Conservation (phyloP, 2,888 invertebrate species). For the Nezara viridula region DNA sequence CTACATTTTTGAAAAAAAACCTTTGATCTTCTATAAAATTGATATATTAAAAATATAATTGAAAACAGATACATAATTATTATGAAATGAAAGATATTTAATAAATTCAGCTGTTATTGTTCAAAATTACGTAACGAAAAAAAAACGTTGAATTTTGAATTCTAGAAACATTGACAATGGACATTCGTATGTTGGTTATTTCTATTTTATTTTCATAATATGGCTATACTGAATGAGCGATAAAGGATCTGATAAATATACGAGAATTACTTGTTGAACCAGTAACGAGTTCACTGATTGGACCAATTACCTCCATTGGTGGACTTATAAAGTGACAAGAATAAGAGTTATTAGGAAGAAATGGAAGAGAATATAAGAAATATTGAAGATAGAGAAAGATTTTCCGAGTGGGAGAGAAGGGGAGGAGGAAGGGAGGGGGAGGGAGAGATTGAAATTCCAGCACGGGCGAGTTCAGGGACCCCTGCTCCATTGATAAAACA, state of each 20-base stretch:
- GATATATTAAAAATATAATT: no score
- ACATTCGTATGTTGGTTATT: no score
- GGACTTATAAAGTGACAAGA: not conserved
- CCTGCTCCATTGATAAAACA: constrained; percentile 56
- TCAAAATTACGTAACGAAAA: no score
- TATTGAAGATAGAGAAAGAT: constrained; percentile 33
- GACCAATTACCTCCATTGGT: not conserved
- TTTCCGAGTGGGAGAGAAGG: constrained; percentile 28
- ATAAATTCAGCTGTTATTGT: no score
- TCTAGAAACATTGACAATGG: no score
- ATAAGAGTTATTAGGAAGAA: not conserved
- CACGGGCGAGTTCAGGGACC: constrained; percentile 38
- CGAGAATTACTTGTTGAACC: not conserved
- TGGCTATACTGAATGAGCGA: not conserved
- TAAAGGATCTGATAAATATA: not conserved
- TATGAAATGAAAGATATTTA: no score
- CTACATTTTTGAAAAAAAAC: no score
- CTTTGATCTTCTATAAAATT: no score
- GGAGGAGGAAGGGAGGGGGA: not conserved
- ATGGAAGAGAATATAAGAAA: not conserved
- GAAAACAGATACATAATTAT: no score
- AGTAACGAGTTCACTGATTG: not conserved
- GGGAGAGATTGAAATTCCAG: constrained; percentile 53
- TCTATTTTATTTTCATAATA: no score
- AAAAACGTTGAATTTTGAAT: no score